Evolutionary conservation across 2,888 invertebrate genomes (phyloP).

Genomic region (Baronia brevicornis): DNA sequence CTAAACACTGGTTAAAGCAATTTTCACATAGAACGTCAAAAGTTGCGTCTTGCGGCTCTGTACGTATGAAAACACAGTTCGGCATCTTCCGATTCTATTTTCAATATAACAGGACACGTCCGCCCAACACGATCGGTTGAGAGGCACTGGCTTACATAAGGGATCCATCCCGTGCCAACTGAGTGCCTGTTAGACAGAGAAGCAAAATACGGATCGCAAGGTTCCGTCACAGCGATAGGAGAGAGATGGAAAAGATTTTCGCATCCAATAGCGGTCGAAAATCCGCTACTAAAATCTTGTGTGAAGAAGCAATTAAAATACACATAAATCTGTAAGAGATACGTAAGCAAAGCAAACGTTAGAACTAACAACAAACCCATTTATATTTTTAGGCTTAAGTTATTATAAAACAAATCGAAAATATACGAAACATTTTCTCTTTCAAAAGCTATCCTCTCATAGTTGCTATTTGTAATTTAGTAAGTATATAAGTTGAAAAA

Average conservation of each 20-base stretch:
- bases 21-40: slow-evolving; percentile 35
- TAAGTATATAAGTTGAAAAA: too few relatives aligned
- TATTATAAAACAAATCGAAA: too few relatives aligned
- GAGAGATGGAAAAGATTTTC: slow-evolving; percentile 55
- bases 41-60: slow-evolving; percentile 26
- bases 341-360: slow-evolving; percentile 22
- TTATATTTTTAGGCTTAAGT: too few relatives aligned
- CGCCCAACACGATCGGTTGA: slow-evolving; percentile 27
- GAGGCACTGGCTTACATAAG: slow-evolving; percentile 73
- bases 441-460: too few relatives aligned
- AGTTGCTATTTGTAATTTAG: too few relatives aligned
- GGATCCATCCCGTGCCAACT: slow-evolving; percentile 59
- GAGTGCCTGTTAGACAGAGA: slow-evolving; percentile 52
- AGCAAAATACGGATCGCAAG: slow-evolving; percentile 44
- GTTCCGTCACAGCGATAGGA: slow-evolving; percentile 51
- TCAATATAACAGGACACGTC: slow-evolving; percentile 35
- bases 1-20: slow-evolving; percentile 21
- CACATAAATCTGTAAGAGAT: slow-evolving; percentile 57
- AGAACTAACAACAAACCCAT: slow-evolving; percentile 1
- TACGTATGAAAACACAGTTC: slow-evolving; percentile 25
- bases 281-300: slow-evolving; percentile 56
- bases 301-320: slow-evolving; percentile 70
- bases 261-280: slow-evolving; percentile 43
- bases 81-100: slow-evolving; percentile 40
- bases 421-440: too few relatives aligned